Base-by-base conservation (phyloP, 2,888 invertebrate genomes). In the Orthosia incerta region DNA sequence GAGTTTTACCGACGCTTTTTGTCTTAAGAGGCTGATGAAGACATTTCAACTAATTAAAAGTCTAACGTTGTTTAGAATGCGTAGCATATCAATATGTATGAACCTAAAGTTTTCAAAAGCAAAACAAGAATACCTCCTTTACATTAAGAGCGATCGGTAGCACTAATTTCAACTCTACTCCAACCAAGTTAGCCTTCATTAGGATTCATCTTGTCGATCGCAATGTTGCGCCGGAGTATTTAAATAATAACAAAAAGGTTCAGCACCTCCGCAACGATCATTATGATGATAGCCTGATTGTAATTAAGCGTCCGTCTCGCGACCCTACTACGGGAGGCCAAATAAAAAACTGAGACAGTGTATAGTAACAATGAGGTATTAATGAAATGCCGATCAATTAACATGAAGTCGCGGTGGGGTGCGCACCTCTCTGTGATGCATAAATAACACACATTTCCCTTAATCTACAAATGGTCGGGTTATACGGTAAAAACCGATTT, bases 341-440 rank as follows among this genome's bases (percentile, higher is more conserved):
- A 69, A 76, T 71, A 88, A 91, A 93, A 93, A 91, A 87, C 76
- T 84, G 65, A 88, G 89, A 87, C 84, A 89, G 85, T 79, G 88
- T 77, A 87, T 90, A 83, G 88, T 87, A 91, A 92, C 92, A 93
- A 94, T 92, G 89, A 89, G 84, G 87, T 89, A 92, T 93, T 94
- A 93, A 94, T 95, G 92, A 95, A 93, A 91, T 90, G 90, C 87
- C 88, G 92, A 90, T 91, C 91, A 94, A 95, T 95, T 94, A 95
- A 92, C 91, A 91, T 93, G 91, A 91, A 88, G 86, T 84, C 93
- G 75, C 94, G 79, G 89, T 92, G 89, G 94, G 94, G 93, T 87
- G 93, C 87, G 90, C 86, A 82, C 88, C 90, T 91, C 89, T 87
- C 90, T 91, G 89, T 91, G 93, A 93, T 93, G 93, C 91, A 95